These are phyloP conservation scores for Macrotis lagotis DNA, from an alignment of 2,113 vertebrate species.

Conservation along the genomic window DNA sequence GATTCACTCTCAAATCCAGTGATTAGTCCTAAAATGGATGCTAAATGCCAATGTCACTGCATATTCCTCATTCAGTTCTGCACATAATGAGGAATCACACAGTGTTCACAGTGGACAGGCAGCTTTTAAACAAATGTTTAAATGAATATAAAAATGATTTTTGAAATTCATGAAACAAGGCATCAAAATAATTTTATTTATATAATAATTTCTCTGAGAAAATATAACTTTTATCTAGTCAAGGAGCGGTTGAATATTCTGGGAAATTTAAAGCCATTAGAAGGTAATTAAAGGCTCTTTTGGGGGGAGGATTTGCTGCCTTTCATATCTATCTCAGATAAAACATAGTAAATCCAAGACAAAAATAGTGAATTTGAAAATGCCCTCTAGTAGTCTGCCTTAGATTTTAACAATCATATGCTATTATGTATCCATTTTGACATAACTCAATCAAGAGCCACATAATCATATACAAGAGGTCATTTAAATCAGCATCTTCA, in stretches of 20 bases:
- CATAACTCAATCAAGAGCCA: neutral
- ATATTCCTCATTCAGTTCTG: neutral
- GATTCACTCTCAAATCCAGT: neutral
- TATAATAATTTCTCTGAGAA: constrained; percentile 19
- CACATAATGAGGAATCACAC: neutral
- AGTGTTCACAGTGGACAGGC: neutral
- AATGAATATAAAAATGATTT: constrained; percentile 5
- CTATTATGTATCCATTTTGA: neutral
- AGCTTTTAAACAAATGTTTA: neutral
- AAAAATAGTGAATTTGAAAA: constrained; percentile 19
- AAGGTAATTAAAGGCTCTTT: neutral
- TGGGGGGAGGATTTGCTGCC: neutral
- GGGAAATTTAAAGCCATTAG: neutral
- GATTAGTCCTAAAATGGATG: neutral
- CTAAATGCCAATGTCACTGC: neutral
- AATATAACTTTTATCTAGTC: neutral
- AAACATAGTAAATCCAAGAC: neutral
- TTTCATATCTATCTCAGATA: neutral
- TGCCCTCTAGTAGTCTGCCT: neutral
- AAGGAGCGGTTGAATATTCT: neutral
- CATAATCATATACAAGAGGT: neutral
- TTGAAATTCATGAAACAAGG: neutral
- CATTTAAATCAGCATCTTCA: neutral
- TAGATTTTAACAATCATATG: neutral
- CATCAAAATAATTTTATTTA: neutral